These are phyloP conservation scores for Protomyctophum bolini DNA, from an alignment of 2,113 vertebrate species.

Conservation along the genomic window DNA sequence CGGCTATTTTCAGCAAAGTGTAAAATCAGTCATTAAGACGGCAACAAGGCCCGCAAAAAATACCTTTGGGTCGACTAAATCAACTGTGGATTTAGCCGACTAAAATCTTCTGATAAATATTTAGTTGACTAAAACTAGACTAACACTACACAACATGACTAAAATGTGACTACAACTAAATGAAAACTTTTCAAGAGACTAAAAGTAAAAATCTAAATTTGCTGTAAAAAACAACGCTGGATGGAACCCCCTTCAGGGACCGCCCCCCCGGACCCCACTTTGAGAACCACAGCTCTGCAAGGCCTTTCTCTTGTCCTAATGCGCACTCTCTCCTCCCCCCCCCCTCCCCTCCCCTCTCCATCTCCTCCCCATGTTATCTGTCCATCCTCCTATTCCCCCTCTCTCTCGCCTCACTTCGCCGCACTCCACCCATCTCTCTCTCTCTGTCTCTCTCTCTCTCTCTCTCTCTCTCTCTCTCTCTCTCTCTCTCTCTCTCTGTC, in stretches of 20 bases:
- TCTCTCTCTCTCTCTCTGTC: neutral
- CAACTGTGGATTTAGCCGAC: conserved; percentile 32
- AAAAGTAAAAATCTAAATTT: conserved; percentile 18
- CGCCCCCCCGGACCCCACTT: neutral
- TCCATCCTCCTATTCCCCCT: neutral
- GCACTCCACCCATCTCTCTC: neutral
- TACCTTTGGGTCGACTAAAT: neutral
- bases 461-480: neutral
- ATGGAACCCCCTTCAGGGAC: conserved; percentile 37
- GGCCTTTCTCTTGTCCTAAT: conserved; percentile 25
- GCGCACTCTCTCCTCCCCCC: neutral
- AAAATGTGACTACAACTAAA: too few relatives aligned
- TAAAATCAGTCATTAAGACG: too few relatives aligned
- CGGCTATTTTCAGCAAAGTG: too few relatives aligned
- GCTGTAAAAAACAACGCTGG: conserved; percentile 37
- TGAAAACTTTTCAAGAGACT: too few relatives aligned
- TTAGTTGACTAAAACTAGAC: neutral
- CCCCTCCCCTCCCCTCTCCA: conserved; percentile 1
- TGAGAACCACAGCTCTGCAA: too few relatives aligned
- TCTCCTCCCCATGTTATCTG: neutral
- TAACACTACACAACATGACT: too few relatives aligned
- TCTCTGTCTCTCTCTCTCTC: conserved; percentile 13
- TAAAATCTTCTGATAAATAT: conserved; percentile 45
- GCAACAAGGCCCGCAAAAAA: too few relatives aligned
- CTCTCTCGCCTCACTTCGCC: neutral